Evolutionary conservation across 1,140 invertebrate species (phyloP).

Genomic region (Lepidurus apus): DNA sequence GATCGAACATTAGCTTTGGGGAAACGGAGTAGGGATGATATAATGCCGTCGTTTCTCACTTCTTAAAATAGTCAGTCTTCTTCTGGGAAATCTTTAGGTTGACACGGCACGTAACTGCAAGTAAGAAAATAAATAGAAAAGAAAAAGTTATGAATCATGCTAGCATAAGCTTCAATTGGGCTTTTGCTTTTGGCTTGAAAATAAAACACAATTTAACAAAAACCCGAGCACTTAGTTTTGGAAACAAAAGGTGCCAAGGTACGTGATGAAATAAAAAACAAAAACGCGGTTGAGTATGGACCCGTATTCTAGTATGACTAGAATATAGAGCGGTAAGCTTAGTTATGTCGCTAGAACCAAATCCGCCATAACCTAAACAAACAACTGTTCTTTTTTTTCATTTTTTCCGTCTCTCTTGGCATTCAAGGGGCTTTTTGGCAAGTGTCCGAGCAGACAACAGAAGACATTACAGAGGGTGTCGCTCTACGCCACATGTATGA

Average conservation of each 20-base stretch:
- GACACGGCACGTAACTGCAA: slow-evolving; percentile 32
- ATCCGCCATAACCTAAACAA: neutral
- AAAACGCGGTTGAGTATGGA: slow-evolving; percentile 24
- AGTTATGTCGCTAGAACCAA: neutral
- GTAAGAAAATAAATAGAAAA: neutral
- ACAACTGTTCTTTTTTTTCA: slow-evolving; percentile 11
- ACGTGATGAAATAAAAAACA: neutral
- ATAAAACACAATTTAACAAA: slow-evolving; percentile 3
- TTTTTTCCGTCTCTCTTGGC: neutral
- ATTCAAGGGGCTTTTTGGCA: neutral
- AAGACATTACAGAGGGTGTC: slow-evolving; percentile 34
- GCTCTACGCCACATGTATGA: slow-evolving; percentile 32
- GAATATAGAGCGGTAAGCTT: slow-evolving; percentile 23
- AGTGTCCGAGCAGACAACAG: slow-evolving; percentile 33
- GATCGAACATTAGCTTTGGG: neutral
- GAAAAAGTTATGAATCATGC: neutral
- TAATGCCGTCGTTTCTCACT: neutral
- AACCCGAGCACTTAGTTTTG: neutral
- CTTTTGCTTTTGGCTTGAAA: too few relatives aligned
- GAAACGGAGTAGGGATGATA: neutral
- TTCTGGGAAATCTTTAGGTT: slow-evolving; percentile 31
- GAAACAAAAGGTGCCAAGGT: slow-evolving; percentile 19
- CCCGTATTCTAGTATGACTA: slow-evolving; percentile 23
- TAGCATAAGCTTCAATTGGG: neutral
- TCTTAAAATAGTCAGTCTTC: slow-evolving; percentile 26